Base-by-base conservation (phyloP, 2,888 invertebrate genomes). In the Perithous albicinctus region DNA sequence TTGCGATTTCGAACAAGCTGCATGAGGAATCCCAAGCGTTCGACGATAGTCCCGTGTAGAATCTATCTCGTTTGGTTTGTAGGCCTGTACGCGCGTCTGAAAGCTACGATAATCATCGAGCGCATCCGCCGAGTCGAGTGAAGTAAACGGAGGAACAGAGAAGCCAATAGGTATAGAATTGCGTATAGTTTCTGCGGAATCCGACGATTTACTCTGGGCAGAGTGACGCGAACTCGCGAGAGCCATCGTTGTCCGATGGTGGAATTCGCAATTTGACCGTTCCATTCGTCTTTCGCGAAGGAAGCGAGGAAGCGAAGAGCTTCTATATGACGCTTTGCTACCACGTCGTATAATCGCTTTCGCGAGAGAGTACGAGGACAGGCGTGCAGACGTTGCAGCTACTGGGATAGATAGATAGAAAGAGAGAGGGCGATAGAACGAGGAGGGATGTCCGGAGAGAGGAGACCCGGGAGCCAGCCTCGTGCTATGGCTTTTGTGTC, bases 201-300 rank as follows among this genome's bases (percentile, higher is more conserved):
- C 70, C 70, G 43, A 84, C 84, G 85, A 86, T 87, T 85, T 84
- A 83, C 72, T 83, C 74, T 59, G 59, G 1, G 20, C 48, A 64
- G 78, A 82, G 81, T 82, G 81, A 82, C 72, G 79, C 84, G 63
- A 84, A 83, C 74, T 74, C 73, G 69, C 72, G 80, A 70, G 46
- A 23, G 67, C 74, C 73, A 85, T 84, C 80, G 86, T 84, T 86
- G 87, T 87, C 86, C 86, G 83, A 56, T 75, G 80, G 80, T 85
- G 90, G 89, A 90, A 90, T 90, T 88, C 78, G 81, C 89, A 90
- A 90, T 90, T 90, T 90, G 90, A 90, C 90, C 86, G 88, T 86
- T 88, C 87, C 87, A 87, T 87, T 82, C 87, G 85, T 86, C 87
- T 86, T 86, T 77, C 41, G 70, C 78, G 20, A 61, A 54, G 73